Conservation (phyloP, 2,888 invertebrate species). For the Dynastes hyllus region DNA sequence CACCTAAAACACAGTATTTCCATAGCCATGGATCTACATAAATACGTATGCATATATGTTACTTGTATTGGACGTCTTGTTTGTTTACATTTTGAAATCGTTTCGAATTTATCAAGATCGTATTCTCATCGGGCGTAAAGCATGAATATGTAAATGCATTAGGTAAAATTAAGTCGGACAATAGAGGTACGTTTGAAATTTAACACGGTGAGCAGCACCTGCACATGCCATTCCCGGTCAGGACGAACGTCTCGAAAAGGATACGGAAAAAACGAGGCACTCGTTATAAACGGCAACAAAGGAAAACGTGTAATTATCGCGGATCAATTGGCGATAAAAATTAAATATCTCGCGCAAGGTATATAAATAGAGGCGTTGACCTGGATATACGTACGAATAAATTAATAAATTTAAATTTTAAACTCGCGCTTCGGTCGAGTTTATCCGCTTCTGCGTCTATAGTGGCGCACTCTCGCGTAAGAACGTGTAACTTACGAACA, state of each 20-base stretch:
- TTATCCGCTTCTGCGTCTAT: slow-evolving; percentile 17
- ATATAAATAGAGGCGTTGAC: slow-evolving; percentile 44
- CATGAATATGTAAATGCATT: slow-evolving; percentile 45
- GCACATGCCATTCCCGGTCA: slow-evolving; percentile 41
- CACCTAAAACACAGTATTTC: too few species aligned
- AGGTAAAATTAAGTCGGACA: slow-evolving; percentile 42
- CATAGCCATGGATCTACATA: too few species aligned
- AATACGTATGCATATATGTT: background rate
- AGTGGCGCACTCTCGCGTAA: background rate
- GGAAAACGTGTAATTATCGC: slow-evolving; percentile 40
- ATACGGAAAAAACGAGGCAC: slow-evolving; percentile 19
- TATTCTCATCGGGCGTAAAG: slow-evolving; percentile 21
- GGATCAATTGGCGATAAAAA: slow-evolving; percentile 43
- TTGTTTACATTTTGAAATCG: slow-evolving; percentile 38
- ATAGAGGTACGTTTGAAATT: slow-evolving; percentile 43
- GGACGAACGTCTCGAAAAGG: slow-evolving; percentile 24
- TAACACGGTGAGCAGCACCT: slow-evolving; percentile 43
- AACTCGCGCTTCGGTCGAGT: slow-evolving; percentile 19
- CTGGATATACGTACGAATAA: slow-evolving; percentile 33
- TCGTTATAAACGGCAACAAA: slow-evolving; percentile 23
- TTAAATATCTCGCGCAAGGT: slow-evolving; percentile 27
- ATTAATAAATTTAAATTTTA: slow-evolving; percentile 45
- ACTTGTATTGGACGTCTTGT: slow-evolving; percentile 14
- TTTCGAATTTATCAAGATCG: slow-evolving; percentile 40
- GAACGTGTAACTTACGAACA: too few species aligned